Base-by-base conservation (phyloP, 1,140 invertebrate genomes). In the Drosophila pseudoananassae region DNA sequence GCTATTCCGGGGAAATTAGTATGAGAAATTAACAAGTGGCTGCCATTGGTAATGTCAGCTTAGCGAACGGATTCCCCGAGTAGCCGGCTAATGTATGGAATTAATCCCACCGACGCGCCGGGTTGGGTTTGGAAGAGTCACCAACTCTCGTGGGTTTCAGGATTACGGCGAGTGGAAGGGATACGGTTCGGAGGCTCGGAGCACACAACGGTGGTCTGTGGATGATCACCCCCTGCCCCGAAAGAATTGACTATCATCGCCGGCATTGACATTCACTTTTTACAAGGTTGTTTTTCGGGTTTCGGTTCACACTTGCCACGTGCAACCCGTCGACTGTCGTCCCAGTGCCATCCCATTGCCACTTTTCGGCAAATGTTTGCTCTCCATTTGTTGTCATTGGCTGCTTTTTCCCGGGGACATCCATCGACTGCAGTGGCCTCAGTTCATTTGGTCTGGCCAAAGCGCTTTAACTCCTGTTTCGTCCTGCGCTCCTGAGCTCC, bases 21-120 rank as follows among this genome's bases (percentile, higher is more conserved):
- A 84, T 84, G 82, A 68, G 78, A 85, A 76, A 78, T 87, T 87
- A 85, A 88, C 81, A 85, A 85, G 82, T 85, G 81, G 55, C 70
- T 15, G 51, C 78, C 82, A 85, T 85, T 88, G 81, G 81, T 87
- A 83, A 87, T 85, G 81, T 85, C 82, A 61, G 82, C 81, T 85
- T 85, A 87, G 12, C 49, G 57, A 29, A 53, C 68, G 70, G 71
- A 65, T 58, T 51, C 33, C 12, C 20, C 33, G 29, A 15, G 56
- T 57, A 60, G 46, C 38, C 43, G 63, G 72, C 72, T 84, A 85
- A 85, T 80, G 72, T 74, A 73, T 77, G 74, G 60, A 68, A 63
- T 70, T 82, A 87, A 85, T 87, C 81, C 78, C 69, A 10, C 43
- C 43, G 15, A 8, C 14, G 40, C 43, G 15, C 1, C 40, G 40